These are phyloP conservation scores for Helicoverpa zea DNA, from an alignment of 1,140 invertebrate species.

Conservation along the genomic window DNA sequence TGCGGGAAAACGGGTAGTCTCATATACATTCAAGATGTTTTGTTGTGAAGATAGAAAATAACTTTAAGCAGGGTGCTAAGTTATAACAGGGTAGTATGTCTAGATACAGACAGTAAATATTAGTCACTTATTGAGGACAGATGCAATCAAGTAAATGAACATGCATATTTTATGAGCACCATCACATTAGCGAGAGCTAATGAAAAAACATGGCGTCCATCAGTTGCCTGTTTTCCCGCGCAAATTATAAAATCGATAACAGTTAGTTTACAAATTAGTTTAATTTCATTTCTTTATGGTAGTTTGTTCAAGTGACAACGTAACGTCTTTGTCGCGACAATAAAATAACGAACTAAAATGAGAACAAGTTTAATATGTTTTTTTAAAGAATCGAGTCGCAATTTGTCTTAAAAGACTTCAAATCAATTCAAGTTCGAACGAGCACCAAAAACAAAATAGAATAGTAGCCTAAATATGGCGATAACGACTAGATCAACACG, in stretches of 20 bases:
- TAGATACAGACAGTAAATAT: no score
- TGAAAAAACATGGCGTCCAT: neutral
- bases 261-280: neutral
- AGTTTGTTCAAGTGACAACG: neutral
- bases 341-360: neutral
- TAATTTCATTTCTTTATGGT: neutral
- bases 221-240: constrained; percentile 22
- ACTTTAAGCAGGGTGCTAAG: no score
- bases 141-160: neutral
- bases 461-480: constrained; percentile 47
- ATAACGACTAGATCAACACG: constrained; percentile 43
- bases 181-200: neutral
- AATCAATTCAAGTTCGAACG: constrained; percentile 19
- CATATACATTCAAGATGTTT: no score
- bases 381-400: neutral
- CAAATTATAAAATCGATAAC: constrained; percentile 16
- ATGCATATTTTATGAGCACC: neutral
- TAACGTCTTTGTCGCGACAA: neutral
- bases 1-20: no score
- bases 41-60: no score
- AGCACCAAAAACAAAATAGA: constrained; percentile 45
- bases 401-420: neutral
- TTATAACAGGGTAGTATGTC: no score
- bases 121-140: no score
- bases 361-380: neutral